A percentile compares a stretch with the other conserved stretches of the same genome.
phyloP scores from a whole-genome alignment of 2,888 invertebrate genomes.

The Agonopterix subpropinquella region DNA sequence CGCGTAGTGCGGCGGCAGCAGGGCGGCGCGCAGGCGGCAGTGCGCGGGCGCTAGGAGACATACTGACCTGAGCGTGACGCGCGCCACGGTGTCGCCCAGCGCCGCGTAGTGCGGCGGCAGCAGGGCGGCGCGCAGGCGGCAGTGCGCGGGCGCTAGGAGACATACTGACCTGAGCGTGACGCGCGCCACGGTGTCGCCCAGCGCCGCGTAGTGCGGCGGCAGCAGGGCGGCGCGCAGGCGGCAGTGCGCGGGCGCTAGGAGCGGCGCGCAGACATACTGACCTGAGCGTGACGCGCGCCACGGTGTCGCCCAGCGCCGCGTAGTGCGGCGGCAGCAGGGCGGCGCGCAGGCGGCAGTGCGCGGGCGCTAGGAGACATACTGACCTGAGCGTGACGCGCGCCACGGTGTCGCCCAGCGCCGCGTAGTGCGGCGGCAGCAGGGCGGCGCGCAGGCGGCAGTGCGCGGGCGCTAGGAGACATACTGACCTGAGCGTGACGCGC shows the following conservation, averaged over 20 bases:
- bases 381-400: constrained; percentile 85
- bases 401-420: constrained; percentile 75
- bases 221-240: constrained; percentile 69
- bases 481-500: constrained; percentile 83
- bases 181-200: constrained; percentile 80
- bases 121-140: constrained; percentile 70
- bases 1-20: constrained; percentile 42
- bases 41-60: constrained; percentile 78
- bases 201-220: constrained; percentile 38
- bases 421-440: constrained; percentile 42
- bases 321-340: constrained; percentile 47
- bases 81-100: constrained; percentile 78
- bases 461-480: constrained; percentile 75
- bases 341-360: constrained; percentile 77
- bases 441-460: constrained; percentile 75
- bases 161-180: constrained; percentile 86
- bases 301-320: constrained; percentile 69
- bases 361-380: constrained; percentile 73
- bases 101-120: constrained; percentile 42
- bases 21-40: constrained; percentile 69
- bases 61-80: constrained; percentile 85
- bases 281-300: constrained; percentile 85
- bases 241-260: constrained; percentile 76
- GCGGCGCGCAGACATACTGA: constrained; percentile 87
- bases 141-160: constrained; percentile 77